phyloP scores from a whole-genome alignment of 2,113 vertebrate species.

The Empidonax traillii region DNA sequence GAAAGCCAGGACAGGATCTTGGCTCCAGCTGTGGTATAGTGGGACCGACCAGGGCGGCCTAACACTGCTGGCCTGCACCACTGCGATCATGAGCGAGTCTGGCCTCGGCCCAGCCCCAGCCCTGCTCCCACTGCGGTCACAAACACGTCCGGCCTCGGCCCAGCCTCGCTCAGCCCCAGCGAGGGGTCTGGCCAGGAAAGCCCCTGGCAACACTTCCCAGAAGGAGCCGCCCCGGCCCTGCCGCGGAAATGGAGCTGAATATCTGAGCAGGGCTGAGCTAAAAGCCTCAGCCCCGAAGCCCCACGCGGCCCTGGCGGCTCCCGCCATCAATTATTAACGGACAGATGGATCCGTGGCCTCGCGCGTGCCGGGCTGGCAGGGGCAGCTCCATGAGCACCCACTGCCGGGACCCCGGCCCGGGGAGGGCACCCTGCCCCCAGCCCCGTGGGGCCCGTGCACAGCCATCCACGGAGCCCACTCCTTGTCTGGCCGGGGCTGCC shows the following conservation, averaged over 20 bases:
- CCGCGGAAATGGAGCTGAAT: constrained; percentile 59
- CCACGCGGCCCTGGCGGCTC: not conserved
- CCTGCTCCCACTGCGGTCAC: not conserved
- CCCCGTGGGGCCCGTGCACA: not conserved
- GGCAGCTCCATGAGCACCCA: not conserved
- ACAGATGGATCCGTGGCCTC: not conserved
- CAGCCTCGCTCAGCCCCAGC: not conserved
- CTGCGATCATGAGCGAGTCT: fast-evolving
- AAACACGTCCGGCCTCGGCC: not conserved
- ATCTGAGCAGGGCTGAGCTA: constrained; percentile 45
- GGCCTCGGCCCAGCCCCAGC: not conserved
- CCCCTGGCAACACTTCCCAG: constrained; percentile 26
- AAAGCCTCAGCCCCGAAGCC: constrained; percentile 19
- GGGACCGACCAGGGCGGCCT: too few species aligned
- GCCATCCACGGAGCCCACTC: not conserved
- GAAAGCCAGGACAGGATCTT: not conserved
- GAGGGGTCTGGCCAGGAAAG: not conserved
- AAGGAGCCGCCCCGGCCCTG: constrained; percentile 12
- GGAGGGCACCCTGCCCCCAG: not conserved
- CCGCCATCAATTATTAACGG: constrained; percentile 49
- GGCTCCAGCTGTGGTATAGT: fast-evolving
- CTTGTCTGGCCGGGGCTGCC: not conserved
- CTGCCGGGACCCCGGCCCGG: not conserved
- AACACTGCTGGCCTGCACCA: too few species aligned
- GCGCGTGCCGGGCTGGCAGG: not conserved